Percentiles rank a stretch among this genome's conserved stretches.
Evolutionary conservation across 2,888 invertebrate genomes (phyloP).

Genomic region (Eupithecia inturbata): DNA sequence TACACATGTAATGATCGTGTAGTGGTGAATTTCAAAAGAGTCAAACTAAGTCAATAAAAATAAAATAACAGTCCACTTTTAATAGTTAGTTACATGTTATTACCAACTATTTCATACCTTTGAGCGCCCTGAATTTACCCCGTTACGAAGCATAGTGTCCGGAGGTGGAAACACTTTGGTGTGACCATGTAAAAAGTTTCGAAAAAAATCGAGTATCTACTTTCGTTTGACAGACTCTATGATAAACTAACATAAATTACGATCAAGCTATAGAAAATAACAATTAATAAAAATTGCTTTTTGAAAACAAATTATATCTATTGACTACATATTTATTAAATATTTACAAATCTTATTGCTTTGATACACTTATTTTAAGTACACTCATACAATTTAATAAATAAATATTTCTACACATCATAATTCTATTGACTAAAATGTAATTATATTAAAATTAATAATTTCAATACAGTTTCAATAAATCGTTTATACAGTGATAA

Average conservation of each 20-base stretch:
- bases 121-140: no score
- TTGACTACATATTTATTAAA: slow-evolving; percentile 27
- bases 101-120: no score
- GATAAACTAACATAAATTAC: neutral
- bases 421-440: slow-evolving; percentile 24
- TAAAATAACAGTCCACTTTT: no score
- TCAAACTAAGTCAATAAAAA: no score
- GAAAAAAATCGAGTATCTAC: no score
- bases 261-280: neutral
- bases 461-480: neutral
- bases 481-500: neutral
- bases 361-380: slow-evolving; percentile 39
- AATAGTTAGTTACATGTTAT: no score
- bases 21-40: no score
- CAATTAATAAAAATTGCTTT: neutral
- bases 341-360: slow-evolving; percentile 56
- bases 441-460: slow-evolving; percentile 13
- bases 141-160: no score
- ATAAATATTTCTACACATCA: slow-evolving; percentile 27
- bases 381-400: slow-evolving; percentile 30
- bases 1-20: no score
- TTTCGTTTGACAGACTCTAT: no score
- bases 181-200: no score
- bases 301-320: neutral
- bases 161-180: no score